Conservation (phyloP, 2,888 invertebrate genomes). For the Acronicta aceris region DNA sequence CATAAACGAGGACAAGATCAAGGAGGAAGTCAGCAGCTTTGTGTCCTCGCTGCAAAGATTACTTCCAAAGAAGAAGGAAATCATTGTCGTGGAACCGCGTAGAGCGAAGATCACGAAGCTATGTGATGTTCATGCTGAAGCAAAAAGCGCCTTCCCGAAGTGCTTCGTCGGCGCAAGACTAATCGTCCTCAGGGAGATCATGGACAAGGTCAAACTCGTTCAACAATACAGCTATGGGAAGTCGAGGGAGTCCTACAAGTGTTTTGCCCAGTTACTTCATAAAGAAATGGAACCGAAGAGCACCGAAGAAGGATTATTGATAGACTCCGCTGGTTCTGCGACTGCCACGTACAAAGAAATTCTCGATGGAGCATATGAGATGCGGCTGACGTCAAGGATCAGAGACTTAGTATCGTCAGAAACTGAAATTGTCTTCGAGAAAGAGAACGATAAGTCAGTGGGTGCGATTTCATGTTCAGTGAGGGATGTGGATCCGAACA, state of each 20-base stretch:
- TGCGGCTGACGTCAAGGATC: slow-evolving; percentile 80
- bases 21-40: slow-evolving; percentile 80
- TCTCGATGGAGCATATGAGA: slow-evolving; percentile 72
- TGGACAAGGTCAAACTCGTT: slow-evolving; percentile 79
- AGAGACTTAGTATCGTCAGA: slow-evolving; percentile 82
- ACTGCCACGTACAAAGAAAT: slow-evolving; percentile 79
- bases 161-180: slow-evolving; percentile 83
- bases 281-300: slow-evolving; percentile 78
- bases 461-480: slow-evolving; percentile 73
- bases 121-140: slow-evolving; percentile 79
- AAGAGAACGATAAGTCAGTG: slow-evolving; percentile 69
- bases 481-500: slow-evolving; percentile 80
- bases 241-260: slow-evolving; percentile 76
- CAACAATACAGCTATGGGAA: slow-evolving; percentile 83
- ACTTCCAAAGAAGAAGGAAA: slow-evolving; percentile 80
- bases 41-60: slow-evolving; percentile 76
- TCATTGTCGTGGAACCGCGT: slow-evolving; percentile 68
- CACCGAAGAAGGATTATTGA: slow-evolving; percentile 72
- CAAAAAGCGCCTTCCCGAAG: slow-evolving; percentile 81
- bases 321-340: slow-evolving; percentile 80
- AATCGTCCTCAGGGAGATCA: slow-evolving; percentile 74
- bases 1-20: slow-evolving; percentile 78
- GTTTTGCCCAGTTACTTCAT: slow-evolving; percentile 75
- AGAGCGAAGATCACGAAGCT: slow-evolving; percentile 70
- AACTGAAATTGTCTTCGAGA: slow-evolving; percentile 79